These are phyloP conservation scores for Piezodorus guildinii DNA, from an alignment of 1,140 invertebrate species.

Conservation along the genomic window DNA sequence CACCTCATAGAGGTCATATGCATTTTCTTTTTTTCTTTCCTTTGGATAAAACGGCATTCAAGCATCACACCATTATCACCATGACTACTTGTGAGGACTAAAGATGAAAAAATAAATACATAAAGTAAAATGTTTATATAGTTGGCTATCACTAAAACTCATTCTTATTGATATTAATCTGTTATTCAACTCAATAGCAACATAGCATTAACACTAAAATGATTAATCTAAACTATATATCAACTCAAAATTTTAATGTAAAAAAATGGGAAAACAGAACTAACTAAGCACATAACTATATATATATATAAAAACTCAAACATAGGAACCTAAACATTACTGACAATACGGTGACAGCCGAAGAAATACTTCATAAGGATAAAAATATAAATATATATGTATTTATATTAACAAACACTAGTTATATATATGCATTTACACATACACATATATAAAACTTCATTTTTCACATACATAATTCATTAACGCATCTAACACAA, in stretches of 20 bases:
- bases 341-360: slow-evolving; percentile 4
- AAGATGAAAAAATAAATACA: no score
- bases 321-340: slow-evolving; percentile 8
- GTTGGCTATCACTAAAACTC: no score
- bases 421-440: not conserved
- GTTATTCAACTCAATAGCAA: slow-evolving; percentile 7
- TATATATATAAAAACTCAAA: slow-evolving; percentile 6
- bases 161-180: slow-evolving; percentile 1
- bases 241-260: not conserved
- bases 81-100: no score
- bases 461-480: not conserved
- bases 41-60: slow-evolving; percentile 11
- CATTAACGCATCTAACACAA: not conserved
- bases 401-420: slow-evolving; percentile 4
- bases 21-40: not conserved
- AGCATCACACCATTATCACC: not conserved
- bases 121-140: no score
- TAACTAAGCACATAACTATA: slow-evolving; percentile 2
- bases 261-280: slow-evolving; percentile 3
- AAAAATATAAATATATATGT: slow-evolving; percentile 10
- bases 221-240: not conserved
- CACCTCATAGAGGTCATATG: slow-evolving; percentile 2
- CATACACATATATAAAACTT: slow-evolving; percentile 8
- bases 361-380: not conserved
- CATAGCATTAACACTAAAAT: not conserved